Conservation (phyloP, 2,888 invertebrate genomes). For the Anorthoa munda region DNA sequence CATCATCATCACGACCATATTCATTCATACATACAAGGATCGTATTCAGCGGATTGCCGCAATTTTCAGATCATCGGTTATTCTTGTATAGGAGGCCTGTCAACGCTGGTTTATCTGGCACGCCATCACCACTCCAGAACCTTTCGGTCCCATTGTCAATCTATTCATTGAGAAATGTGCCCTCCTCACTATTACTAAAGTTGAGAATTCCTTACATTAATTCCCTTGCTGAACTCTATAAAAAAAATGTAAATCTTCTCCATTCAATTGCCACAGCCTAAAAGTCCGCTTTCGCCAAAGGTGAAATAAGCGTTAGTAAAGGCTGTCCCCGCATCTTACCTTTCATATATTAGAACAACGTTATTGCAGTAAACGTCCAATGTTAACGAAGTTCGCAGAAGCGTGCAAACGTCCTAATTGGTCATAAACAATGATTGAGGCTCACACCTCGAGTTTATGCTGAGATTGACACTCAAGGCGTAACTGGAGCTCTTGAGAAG, state of each 20-base stretch:
- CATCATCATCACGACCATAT: too few relatives aligned
- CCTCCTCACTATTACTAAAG: too few relatives aligned
- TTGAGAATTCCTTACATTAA: too few relatives aligned
- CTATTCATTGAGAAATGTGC: too few relatives aligned
- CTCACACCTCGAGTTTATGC: constrained; percentile 47
- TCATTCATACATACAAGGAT: too few relatives aligned
- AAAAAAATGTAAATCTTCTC: too few relatives aligned
- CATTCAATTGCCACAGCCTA: neutral
- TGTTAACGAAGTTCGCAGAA: constrained; percentile 74
- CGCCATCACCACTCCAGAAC: too few relatives aligned
- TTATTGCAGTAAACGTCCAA: constrained; percentile 66
- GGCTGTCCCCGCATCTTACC: neutral
- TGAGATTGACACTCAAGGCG: constrained; percentile 18
- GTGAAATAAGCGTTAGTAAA: constrained; percentile 26
- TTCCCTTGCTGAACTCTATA: too few relatives aligned
- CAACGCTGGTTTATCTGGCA: neutral
- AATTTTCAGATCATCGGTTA: neutral
- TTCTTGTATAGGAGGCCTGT: neutral
- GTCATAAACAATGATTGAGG: constrained; percentile 71
- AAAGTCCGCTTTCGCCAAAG: neutral
- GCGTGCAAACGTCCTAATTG: constrained; percentile 81
- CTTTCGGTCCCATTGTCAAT: too few relatives aligned
- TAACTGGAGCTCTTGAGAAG: constrained; percentile 33
- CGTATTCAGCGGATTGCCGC: neutral
- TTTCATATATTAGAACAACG: constrained; percentile 51